Base-by-base conservation (phyloP, 2,113 vertebrate species). In the Hippocampus comes region DNA sequence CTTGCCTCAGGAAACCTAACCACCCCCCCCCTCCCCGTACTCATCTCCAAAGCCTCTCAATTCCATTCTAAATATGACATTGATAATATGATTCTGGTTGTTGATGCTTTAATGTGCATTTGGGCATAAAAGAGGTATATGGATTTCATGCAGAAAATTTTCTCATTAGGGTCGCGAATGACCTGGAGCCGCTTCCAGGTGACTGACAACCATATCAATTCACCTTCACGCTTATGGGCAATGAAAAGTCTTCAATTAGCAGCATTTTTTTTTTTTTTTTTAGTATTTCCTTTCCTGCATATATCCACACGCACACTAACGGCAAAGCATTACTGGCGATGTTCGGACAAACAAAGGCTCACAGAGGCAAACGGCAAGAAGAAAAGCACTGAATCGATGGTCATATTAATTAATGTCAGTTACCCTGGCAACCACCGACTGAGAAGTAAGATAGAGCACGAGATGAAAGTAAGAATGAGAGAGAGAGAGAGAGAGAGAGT, bases 391-490 rank as follows among this genome's bases (percentile, higher is more conserved):
- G 75, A 76, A 73, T 68, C 59, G 69, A 82, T 68, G 78, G 65
- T 51, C 1, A n/a, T 74, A 82, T 82, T 76, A 86, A 78, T 88
- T 79, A 78, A 81, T 79, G 72, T 78, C 75, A 81, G 84, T 86
- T 88, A 79, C 84, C 82, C 17, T 81, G 82, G 80, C 78, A 86
- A 88, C 86, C 30, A 3, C 72, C 60, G 78, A 25, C 42, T 74
- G 71, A 69, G 78, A 79, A 79, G 73, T 73, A 51, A 66, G 72
- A 78, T 23, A 57, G 43, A 73, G 61, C 55, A 25, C 53, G 2
- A 51, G 68, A 77, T 30, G 69, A 63, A 61, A 41, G 71, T 69
- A 59, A 18, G 65, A 67, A 20, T 27, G 56, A 68, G 56, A 17
- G 9, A 12, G 49, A 27, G 51, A 68, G 41, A 5, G 21, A 55